Evolutionary conservation across 1,140 invertebrate genomes (phyloP).

Genomic region (Brachionus paranguensis): DNA sequence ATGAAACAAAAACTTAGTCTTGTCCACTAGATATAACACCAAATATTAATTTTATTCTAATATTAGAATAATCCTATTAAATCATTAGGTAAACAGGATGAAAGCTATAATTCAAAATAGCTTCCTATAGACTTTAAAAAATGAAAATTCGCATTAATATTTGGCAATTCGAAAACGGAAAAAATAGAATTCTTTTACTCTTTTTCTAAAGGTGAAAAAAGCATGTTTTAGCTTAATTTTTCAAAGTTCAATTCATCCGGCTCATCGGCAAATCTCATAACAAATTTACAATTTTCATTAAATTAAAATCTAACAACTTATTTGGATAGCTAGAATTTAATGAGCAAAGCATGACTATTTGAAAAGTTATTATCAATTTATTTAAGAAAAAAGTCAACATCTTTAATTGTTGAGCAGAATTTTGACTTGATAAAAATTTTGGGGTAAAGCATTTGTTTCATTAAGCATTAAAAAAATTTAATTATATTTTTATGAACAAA

Average conservation of each 20-base stretch:
- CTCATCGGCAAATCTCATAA: not conserved
- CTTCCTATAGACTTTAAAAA: not conserved
- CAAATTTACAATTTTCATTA: not conserved
- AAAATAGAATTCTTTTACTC: not conserved
- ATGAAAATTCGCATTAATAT: not conserved
- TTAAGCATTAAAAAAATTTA: not conserved
- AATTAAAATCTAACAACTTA: not conserved
- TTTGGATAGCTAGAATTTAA: not conserved
- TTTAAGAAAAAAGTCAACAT: not conserved
- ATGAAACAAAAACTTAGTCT: too few species aligned
- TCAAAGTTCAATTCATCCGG: not conserved
- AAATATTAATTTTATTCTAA: not conserved
- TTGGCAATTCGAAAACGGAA: not conserved
- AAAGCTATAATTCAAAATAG: not conserved
- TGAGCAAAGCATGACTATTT: not conserved
- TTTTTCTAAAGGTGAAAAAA: not conserved
- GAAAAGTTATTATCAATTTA: not conserved
- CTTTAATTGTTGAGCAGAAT: not conserved
- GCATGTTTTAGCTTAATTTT: not conserved
- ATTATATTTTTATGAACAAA: not conserved
- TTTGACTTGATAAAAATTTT: not conserved
- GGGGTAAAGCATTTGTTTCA: not conserved
- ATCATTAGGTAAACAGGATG: not conserved
- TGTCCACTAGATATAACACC: too few species aligned
- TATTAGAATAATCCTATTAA: not conserved